Percentiles rank a stretch among this genome's conserved stretches.
Conservation (phyloP, 2,797 vertebrate genomes). For the Cephalopachus bancanus region DNA sequence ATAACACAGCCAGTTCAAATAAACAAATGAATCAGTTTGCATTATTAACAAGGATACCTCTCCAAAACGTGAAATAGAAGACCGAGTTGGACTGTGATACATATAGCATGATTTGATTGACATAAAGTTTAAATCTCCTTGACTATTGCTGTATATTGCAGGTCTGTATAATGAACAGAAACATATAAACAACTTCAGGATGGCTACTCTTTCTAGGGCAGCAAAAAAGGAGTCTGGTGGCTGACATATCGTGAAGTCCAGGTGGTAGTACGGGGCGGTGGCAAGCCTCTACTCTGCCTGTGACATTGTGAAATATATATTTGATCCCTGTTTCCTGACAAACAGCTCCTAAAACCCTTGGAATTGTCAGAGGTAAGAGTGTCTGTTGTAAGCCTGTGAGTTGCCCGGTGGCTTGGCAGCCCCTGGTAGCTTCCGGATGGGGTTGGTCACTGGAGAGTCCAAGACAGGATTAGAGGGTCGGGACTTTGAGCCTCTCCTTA, state of each 20-base stretch:
- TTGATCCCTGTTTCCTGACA: background rate
- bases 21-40: background rate
- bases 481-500: background rate
- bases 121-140: background rate
- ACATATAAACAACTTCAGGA: background rate
- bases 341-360: background rate
- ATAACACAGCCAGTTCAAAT: background rate
- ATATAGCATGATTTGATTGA: background rate
- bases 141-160: background rate
- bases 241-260: background rate
- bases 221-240: background rate
- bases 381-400: background rate
- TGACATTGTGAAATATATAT: background rate
- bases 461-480: no score
- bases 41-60: background rate
- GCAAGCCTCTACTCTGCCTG: background rate
- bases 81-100: background rate
- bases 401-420: no score
- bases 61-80: background rate
- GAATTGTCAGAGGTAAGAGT: background rate
- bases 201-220: background rate
- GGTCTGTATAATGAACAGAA: background rate
- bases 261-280: rapidly evolving
- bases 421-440: background rate
- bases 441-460: background rate